Evolutionary conservation across 2,113 vertebrate genomes (phyloP).

Genomic region (Dipodomys merriami): DNA sequence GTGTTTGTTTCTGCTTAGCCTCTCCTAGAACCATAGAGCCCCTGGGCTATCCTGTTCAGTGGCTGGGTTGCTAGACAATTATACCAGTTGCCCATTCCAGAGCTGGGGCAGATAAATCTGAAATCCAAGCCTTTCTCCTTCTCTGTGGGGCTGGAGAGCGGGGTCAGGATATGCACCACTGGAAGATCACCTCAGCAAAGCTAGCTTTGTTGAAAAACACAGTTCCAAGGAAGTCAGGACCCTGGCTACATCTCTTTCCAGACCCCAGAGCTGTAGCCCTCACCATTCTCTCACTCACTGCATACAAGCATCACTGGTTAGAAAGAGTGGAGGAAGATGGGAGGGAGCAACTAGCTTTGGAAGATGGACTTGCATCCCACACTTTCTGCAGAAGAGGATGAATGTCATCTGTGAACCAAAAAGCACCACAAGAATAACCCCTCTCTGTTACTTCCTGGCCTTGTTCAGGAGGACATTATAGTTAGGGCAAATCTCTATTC

Average conservation of each 20-base stretch:
- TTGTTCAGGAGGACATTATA: not conserved
- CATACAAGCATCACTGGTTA: not conserved
- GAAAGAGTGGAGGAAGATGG: not conserved
- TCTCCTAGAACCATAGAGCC: not conserved
- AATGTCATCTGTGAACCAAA: fast-evolving
- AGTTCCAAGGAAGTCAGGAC: not conserved
- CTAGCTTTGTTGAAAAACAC: not conserved
- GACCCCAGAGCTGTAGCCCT: not conserved
- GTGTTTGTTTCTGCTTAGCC: fast-evolving
- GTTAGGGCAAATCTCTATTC: too few species aligned
- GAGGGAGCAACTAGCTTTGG: not conserved
- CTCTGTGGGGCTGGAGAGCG: not conserved
- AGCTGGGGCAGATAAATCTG: not conserved
- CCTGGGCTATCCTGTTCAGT: not conserved
- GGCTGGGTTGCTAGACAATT: not conserved
- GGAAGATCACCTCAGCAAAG: not conserved
- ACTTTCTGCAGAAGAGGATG: not conserved
- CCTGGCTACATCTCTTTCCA: fast-evolving
- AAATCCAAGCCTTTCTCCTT: not conserved
- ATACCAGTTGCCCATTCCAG: not conserved
- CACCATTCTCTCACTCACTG: not conserved
- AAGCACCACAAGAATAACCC: not conserved
- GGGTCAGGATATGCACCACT: fast-evolving
- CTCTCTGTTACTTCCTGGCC: not conserved
- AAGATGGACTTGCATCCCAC: not conserved